These are phyloP conservation scores for Drosophila trapezifrons DNA, from an alignment of 1,140 invertebrate genomes.

Conservation along the genomic window DNA sequence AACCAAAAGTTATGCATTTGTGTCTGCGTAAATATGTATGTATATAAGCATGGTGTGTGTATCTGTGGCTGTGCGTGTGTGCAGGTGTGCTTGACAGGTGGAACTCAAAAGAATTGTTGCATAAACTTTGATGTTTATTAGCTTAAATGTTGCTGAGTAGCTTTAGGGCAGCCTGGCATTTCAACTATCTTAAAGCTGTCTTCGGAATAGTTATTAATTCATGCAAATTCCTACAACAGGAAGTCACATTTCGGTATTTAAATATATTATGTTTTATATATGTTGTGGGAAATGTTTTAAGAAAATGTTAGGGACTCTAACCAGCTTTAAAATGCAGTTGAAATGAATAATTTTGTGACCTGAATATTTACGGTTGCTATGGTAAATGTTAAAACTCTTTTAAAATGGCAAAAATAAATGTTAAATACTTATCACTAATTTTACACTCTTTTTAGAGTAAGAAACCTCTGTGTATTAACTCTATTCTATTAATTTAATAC, in stretches of 20 bases:
- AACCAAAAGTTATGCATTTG: conserved; percentile 79
- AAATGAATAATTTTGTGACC: not conserved
- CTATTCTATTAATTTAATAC: fast-evolving
- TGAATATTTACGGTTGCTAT: not conserved
- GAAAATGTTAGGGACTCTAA: too few species aligned
- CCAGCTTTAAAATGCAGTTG: not conserved
- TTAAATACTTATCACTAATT: too few species aligned
- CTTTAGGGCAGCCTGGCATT: not conserved
- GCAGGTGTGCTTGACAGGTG: conserved; percentile 41
- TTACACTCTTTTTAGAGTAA: not conserved
- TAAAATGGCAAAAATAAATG: not conserved
- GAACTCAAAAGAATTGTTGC: conserved; percentile 48
- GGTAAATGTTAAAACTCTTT: too few species aligned
- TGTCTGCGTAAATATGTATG: conserved; percentile 19
- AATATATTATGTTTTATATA: too few species aligned
- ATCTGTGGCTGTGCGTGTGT: not conserved
- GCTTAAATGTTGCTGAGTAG: conserved; percentile 4
- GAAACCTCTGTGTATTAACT: not conserved
- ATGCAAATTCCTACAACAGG: conserved; percentile 10
- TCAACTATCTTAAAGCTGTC: conserved; percentile 15
- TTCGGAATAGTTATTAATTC: not conserved
- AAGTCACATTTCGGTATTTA: too few species aligned
- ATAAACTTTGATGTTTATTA: conserved; percentile 48
- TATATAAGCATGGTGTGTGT: not conserved
- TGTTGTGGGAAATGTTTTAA: too few species aligned